These are phyloP conservation scores for Cheilosia variabilis DNA, from an alignment of 2,888 invertebrate genomes.

Conservation along the genomic window DNA sequence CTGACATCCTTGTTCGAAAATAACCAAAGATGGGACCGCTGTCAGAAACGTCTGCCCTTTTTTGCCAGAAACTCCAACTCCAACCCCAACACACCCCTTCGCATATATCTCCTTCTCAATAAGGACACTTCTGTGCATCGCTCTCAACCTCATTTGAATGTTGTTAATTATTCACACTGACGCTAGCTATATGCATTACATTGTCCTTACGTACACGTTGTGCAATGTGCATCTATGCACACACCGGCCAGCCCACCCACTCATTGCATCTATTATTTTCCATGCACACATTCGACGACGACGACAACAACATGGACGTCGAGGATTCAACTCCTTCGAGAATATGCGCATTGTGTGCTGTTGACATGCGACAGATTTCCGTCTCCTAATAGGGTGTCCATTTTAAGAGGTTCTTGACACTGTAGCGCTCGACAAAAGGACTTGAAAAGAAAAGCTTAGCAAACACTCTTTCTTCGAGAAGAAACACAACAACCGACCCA, in stretches of 20 bases:
- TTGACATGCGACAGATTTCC: constrained; percentile 71
- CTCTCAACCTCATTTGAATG: constrained; percentile 68
- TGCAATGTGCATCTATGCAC: constrained; percentile 23
- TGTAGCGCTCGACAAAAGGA: constrained; percentile 71
- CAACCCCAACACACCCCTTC: not conserved
- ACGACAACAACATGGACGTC: constrained; percentile 1
- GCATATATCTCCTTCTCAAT: constrained; percentile 8
- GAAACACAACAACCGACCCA: constrained; percentile 15
- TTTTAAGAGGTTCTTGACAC: constrained; percentile 77
- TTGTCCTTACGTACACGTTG: constrained; percentile 42
- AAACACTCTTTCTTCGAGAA: constrained; percentile 68
- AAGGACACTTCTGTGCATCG: constrained; percentile 17
- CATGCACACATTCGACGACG: constrained; percentile 10
- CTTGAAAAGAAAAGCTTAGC: constrained; percentile 72
- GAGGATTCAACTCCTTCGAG: constrained; percentile 32
- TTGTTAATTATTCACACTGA: constrained; percentile 73
- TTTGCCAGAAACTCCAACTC: no score
- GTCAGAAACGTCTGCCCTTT: no score
- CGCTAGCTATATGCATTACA: constrained; percentile 46
- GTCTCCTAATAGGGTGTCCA: constrained; percentile 77
- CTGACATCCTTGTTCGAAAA: no score
- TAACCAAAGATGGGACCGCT: no score
- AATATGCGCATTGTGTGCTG: constrained; percentile 71
- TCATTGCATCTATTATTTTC: constrained; percentile 53
- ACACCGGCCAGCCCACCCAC: constrained; percentile 24